Evolutionary conservation across 2,888 invertebrate species (phyloP), one percentile per base, ranked within the genome.

Genomic region (Augiades crinisus): DNA sequence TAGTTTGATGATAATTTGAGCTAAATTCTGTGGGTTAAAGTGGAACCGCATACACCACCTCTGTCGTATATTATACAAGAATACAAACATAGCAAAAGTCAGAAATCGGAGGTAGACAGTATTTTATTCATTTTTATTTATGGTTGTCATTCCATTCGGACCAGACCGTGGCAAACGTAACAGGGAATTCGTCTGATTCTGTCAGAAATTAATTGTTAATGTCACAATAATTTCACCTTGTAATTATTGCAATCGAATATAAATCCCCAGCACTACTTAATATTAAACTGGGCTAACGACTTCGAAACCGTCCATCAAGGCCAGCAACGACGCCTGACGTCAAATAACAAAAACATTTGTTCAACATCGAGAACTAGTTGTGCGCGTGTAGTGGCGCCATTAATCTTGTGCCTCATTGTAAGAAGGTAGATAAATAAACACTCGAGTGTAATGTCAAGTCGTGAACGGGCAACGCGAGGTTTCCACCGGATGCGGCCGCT

Each of bases 401-500:
- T 67, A 70, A 75, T 74, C 65, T 65, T 60, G 63, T 58, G 58
- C 57, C 62, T 65, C 61, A 59, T 64, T 59, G 57, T 67, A 70
- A 69, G 67, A 65, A 66, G 58, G 62, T 64, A 66, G 66, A 74
- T 75, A 78, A 81, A 77, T 77, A 81, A 79, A 75, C 69, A 67
- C 50, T 58, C 53, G 50, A 53, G 53, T 54, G 59, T 61, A 62
- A 65, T 64, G 72, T 68, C 65, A 67, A 63, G 63, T 64, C 56
- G 44, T 33, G 62, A 62, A 65, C 64, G 56, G 65, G 67, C 68
- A 72, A 70, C 70, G 68, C 65, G 68, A 70, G 68, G 67, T 72
- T 67, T 68, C 65, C 63, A 74, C 83, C 86, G 85, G 85, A 85
- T 84, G 81, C 81, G 78, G 65, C 12, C 63, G 55, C 52, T 54